These are phyloP conservation scores for Platichthys stellatus DNA, from an alignment of 2,113 vertebrate genomes.

Conservation along the genomic window DNA sequence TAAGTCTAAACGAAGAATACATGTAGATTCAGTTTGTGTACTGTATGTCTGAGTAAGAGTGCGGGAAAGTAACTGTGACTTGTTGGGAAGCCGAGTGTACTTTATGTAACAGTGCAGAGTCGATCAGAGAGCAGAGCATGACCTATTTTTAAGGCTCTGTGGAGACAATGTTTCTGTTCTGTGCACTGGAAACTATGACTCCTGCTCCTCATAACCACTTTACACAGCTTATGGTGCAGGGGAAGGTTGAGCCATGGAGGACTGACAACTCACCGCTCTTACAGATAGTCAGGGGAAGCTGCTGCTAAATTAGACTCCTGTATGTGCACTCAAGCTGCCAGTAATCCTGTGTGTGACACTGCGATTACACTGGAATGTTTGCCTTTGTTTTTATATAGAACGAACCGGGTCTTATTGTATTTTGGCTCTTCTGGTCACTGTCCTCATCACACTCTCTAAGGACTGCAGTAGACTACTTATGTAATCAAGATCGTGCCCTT, in stretches of 20 bases:
- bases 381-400: background rate
- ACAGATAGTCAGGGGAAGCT: constrained; percentile 17
- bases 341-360: background rate
- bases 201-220: constrained; percentile 61
- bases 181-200: constrained; percentile 70
- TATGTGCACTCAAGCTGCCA: constrained; percentile 10
- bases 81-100: constrained; percentile 64
- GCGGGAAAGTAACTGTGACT: constrained; percentile 49
- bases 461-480: no score
- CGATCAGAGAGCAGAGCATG: constrained; percentile 77
- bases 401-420: background rate
- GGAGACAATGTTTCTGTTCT: constrained; percentile 73
- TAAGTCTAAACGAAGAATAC: background rate
- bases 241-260: constrained; percentile 17
- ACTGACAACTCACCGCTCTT: constrained; percentile 25
- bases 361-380: background rate
- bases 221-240: constrained; percentile 42
- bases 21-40: constrained; percentile 41
- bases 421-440: no score
- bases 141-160: constrained; percentile 77
- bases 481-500: no score
- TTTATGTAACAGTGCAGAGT: constrained; percentile 75
- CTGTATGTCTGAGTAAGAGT: constrained; percentile 21
- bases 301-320: constrained; percentile 5
- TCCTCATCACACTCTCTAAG: no score